Evolutionary conservation across 2,797 vertebrate genomes (phyloP).

Genomic region (Anas bernieri): DNA sequence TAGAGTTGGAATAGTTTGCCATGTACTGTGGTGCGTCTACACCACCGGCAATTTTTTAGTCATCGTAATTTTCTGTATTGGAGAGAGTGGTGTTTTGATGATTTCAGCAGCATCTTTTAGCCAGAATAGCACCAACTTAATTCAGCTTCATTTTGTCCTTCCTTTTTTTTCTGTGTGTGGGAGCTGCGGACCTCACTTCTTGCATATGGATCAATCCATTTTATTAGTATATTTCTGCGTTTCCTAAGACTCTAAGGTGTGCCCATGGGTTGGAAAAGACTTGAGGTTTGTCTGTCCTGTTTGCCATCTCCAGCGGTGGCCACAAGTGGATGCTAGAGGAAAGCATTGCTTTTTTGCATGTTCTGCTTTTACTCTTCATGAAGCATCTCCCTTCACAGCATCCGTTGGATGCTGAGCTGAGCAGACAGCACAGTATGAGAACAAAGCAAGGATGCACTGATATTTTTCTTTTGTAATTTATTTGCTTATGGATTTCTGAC

Average conservation of each 20-base stretch:
- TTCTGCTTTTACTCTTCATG: background rate
- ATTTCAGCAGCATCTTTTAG: background rate
- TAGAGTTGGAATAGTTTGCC: background rate
- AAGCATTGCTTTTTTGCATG: background rate
- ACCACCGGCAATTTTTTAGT: background rate
- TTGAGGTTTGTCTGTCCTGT: background rate
- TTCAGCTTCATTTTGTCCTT: background rate
- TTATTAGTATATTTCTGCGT: background rate
- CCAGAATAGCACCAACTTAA: fast-evolving
- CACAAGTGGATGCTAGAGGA: background rate
- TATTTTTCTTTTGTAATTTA: background rate
- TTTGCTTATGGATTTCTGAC: background rate
- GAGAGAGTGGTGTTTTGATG: background rate
- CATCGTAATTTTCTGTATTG: background rate
- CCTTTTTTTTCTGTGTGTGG: background rate
- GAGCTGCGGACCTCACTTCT: background rate
- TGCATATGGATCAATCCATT: background rate
- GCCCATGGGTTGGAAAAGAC: fast-evolving
- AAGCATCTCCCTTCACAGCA: background rate
- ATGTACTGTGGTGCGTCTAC: background rate
- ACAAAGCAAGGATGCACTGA: background rate
- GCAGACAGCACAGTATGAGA: background rate
- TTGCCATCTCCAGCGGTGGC: background rate
- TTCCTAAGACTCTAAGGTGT: background rate
- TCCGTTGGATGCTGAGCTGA: background rate